phyloP scores from a whole-genome alignment of 2,113 vertebrate genomes.

The Percopsis transmontana region DNA sequence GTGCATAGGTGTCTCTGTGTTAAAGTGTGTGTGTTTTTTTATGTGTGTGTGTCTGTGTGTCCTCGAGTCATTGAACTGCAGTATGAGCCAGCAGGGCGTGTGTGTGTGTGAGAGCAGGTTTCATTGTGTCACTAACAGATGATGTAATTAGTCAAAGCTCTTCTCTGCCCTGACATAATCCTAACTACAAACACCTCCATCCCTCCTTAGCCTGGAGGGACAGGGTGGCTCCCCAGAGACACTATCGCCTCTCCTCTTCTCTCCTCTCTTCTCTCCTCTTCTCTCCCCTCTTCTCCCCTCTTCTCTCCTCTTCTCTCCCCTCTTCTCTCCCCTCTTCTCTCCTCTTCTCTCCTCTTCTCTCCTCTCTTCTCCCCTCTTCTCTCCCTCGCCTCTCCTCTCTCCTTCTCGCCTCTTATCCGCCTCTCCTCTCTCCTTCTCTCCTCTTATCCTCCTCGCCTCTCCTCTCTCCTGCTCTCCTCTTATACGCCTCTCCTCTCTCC shows the following conservation, averaged over 20 bases:
- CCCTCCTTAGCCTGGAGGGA: conserved; percentile 57
- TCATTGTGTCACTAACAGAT: conserved; percentile 99
- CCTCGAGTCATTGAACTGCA: conserved; percentile 87
- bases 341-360: no score
- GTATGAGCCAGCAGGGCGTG: conserved; percentile 98
- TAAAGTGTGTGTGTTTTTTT: conserved; percentile 1
- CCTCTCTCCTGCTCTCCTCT: no score
- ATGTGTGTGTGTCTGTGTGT: conserved; percentile 7
- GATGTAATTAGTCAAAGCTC: conserved; percentile 99
- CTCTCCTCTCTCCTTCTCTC: no score
- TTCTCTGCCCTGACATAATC: conserved; percentile 79
- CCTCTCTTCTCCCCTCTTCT: no score
- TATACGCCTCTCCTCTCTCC: no score
- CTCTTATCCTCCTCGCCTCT: no score
- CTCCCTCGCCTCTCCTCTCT: no score
- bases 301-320: no score
- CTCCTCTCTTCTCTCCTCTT: conserved; percentile 31
- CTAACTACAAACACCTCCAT: conserved; percentile 71
- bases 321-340: no score
- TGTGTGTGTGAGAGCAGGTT: conserved; percentile 87
- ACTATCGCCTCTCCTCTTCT: conserved; percentile 14
- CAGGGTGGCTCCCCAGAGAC: conserved; percentile 15
- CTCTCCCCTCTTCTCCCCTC: background rate
- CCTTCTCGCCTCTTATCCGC: no score
- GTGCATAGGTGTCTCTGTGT: background rate